phyloP scores from a whole-genome alignment of 2,797 vertebrate genomes.

The Scleropages formosus region DNA sequence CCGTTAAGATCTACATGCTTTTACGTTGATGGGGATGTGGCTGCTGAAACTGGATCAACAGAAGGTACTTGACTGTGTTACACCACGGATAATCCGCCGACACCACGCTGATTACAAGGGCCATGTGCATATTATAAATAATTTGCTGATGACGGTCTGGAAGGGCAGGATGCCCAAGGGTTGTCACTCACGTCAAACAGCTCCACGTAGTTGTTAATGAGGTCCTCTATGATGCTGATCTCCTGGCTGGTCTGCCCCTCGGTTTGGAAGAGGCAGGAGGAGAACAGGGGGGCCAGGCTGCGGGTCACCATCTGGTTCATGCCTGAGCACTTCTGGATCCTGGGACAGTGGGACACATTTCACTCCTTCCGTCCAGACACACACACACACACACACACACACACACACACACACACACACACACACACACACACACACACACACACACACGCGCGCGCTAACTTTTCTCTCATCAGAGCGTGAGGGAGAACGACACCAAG shows the following conservation, averaged over 20 bases:
- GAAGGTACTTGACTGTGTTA: neutral
- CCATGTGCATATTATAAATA: too few relatives aligned
- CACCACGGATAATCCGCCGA: neutral
- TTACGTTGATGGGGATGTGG: neutral
- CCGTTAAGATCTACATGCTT: neutral
- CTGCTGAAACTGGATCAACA: neutral
- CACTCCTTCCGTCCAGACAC: neutral
- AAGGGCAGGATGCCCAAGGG: too few relatives aligned
- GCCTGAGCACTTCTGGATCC: conserved; percentile 88
- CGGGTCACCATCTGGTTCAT: conserved; percentile 85
- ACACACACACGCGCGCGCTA: too few relatives aligned
- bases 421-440: too few relatives aligned
- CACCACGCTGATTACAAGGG: too few relatives aligned
- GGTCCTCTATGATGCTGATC: conserved; percentile 80
- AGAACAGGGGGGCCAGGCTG: conserved; percentile 84
- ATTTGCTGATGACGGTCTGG: too few relatives aligned
- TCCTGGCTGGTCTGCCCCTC: conserved; percentile 84
- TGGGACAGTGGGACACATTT: conserved; percentile 38
- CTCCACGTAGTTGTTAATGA: conserved; percentile 86
- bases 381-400: conserved; percentile 18
- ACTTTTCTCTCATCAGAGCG: too few relatives aligned
- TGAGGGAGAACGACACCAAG: too few relatives aligned
- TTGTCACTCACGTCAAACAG: conserved; percentile 84
- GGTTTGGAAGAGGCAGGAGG: conserved; percentile 92
- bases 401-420: too few relatives aligned